phyloP scores from a whole-genome alignment of 2,888 invertebrate species.

The Tribolium freemani region DNA sequence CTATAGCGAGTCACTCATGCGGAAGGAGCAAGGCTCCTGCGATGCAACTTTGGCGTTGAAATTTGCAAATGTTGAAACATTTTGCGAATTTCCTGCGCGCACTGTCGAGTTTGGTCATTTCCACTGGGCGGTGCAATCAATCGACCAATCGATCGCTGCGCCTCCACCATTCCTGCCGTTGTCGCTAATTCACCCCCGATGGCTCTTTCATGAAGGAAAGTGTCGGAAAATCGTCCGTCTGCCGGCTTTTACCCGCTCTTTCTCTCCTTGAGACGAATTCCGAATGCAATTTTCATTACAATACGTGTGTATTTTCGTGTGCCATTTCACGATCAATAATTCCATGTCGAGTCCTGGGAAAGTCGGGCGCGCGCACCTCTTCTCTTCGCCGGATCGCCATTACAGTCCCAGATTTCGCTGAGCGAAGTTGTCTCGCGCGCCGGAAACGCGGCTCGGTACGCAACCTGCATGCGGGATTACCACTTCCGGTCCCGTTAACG shows the following conservation, averaged over 20 bases:
- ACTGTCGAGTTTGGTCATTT: too few relatives aligned
- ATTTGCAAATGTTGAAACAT: too few relatives aligned
- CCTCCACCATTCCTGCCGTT: too few relatives aligned
- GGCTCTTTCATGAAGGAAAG: background rate
- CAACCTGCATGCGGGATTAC: slow-evolving; percentile 59
- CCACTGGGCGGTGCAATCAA: too few relatives aligned
- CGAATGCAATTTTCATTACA: slow-evolving; percentile 53
- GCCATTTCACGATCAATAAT: slow-evolving; percentile 63
- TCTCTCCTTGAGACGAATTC: slow-evolving; percentile 25
- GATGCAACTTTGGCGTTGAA: background rate
- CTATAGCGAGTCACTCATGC: background rate
- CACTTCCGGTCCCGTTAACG: slow-evolving; percentile 41
- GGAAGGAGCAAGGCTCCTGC: background rate
- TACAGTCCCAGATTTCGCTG: slow-evolving; percentile 61
- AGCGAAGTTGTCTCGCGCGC: slow-evolving; percentile 57
- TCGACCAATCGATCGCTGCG: too few relatives aligned
- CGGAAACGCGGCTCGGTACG: slow-evolving; percentile 46
- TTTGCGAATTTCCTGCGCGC: too few relatives aligned
- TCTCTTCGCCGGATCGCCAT: slow-evolving; percentile 59
- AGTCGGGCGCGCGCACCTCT: slow-evolving; percentile 57
- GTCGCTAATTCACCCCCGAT: too few relatives aligned
- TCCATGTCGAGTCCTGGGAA: slow-evolving; percentile 62
- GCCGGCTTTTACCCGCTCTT: slow-evolving; percentile 8
- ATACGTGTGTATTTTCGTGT: slow-evolving; percentile 52
- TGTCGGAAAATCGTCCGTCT: slow-evolving; percentile 12